A percentile compares a stretch with the other conserved stretches of the same genome.
These are phyloP conservation scores for Unio pictorum DNA, from an alignment of 2,888 invertebrate genomes.

Conservation along the genomic window DNA sequence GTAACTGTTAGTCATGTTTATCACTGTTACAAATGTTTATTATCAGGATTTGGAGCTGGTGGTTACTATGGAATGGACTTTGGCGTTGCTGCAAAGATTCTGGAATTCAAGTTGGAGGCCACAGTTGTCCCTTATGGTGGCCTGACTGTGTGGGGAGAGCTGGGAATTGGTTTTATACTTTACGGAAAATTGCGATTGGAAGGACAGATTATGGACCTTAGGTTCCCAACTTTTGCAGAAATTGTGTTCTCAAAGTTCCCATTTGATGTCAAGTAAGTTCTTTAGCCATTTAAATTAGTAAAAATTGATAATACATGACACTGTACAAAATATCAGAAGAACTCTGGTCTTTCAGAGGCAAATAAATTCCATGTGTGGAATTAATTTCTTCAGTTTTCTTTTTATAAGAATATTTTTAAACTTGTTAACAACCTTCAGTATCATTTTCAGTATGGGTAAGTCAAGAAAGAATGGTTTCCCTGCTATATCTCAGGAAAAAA, in stretches of 20 bases:
- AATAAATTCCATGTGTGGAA: no score
- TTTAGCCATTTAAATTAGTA: not conserved
- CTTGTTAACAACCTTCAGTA: no score
- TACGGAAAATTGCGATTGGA: constrained; percentile 32
- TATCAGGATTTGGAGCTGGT: constrained; percentile 31
- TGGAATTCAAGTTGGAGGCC: constrained; percentile 23
- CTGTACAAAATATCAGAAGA: no score
- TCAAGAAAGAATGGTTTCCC: no score
- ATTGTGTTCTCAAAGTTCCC: constrained; percentile 47
- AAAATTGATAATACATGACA: no score
- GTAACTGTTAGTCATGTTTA: not conserved
- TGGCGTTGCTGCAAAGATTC: constrained; percentile 25
- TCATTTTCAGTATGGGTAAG: no score
- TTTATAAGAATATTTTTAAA: no score
- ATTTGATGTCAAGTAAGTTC: constrained; percentile 38
- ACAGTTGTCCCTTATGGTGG: constrained; percentile 25
- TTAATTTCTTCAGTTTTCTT: no score
- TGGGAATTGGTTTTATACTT: constrained; percentile 31
- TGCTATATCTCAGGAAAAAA: no score
- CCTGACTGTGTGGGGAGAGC: constrained; percentile 23
- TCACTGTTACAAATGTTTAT: not conserved
- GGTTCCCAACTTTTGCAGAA: constrained; percentile 42
- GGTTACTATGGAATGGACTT: constrained; percentile 37
- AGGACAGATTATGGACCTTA: constrained; percentile 37
- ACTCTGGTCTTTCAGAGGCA: no score